These are phyloP conservation scores for Rotaria magnacalcarata DNA, from an alignment of 2,888 invertebrate species.

Conservation along the genomic window DNA sequence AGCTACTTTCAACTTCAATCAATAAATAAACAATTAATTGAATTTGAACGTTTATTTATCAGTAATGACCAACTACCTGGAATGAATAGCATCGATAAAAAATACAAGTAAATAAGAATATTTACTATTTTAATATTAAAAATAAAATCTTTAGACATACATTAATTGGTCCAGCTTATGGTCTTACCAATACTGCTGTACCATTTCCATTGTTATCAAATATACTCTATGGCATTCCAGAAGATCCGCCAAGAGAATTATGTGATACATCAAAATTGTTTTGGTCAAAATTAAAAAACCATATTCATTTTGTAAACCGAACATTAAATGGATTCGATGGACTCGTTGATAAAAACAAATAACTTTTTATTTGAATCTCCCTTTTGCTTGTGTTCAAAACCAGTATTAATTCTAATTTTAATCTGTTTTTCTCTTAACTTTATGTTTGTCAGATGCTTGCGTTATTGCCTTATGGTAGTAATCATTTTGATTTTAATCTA, in stretches of 20 bases:
- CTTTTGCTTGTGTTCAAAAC: no score
- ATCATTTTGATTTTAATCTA: background rate
- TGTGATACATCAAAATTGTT: background rate
- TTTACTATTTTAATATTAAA: no score
- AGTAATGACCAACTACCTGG: background rate
- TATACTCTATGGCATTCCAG: background rate
- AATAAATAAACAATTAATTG: background rate
- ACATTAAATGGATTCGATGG: constrained; percentile 17
- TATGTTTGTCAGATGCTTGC: background rate
- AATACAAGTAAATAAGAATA: background rate
- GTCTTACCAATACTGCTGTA: background rate
- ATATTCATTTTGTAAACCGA: background rate
- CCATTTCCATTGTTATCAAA: background rate
- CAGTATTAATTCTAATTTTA: no score
- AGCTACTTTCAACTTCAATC: background rate
- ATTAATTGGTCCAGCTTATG: background rate
- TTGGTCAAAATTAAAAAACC: background rate
- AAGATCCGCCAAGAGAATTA: background rate
- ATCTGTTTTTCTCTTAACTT: background rate
- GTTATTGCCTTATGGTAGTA: background rate
- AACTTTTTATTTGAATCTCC: background rate
- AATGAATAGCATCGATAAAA: background rate
- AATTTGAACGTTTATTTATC: constrained; percentile 23
- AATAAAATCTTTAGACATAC: background rate
- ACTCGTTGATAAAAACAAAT: background rate